Conservation (phyloP, 2,797 vertebrate species). For the Balearica regulorum region DNA sequence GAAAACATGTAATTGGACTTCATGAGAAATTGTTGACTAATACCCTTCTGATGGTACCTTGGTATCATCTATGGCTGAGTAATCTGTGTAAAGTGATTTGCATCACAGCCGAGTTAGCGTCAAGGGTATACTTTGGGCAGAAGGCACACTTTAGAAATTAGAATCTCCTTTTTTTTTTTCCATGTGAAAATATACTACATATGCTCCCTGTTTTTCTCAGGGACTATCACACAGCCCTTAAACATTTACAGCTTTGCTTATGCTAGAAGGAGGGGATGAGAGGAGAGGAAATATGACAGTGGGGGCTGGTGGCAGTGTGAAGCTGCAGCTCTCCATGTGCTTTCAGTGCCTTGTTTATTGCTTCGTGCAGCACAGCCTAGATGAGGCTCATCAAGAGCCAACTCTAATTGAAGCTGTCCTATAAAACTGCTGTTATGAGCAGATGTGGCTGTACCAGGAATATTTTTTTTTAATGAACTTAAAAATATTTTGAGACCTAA, state of each 20-base stretch:
- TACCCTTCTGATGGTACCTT: conserved; percentile 57
- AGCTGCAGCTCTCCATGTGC: conserved; percentile 37
- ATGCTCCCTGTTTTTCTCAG: conserved; percentile 72
- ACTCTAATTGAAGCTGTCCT: conserved; percentile 46
- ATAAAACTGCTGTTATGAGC: conserved; percentile 43
- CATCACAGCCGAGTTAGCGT: conserved; percentile 43
- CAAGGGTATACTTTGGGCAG: conserved; percentile 71
- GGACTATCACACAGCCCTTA: conserved; percentile 60
- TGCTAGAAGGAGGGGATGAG: not conserved
- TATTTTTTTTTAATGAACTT: not conserved
- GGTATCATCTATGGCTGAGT: conserved; percentile 64
- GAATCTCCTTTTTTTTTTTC: conserved; percentile 31
- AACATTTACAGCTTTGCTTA: conserved; percentile 66
- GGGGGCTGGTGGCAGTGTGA: conserved; percentile 8
- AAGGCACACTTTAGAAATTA: conserved; percentile 69
- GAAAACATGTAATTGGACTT: conserved; percentile 72
- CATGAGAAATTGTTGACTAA: conserved; percentile 67
- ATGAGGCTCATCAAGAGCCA: conserved; percentile 44
- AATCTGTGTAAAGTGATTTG: conserved; percentile 72
- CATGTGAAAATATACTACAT: conserved; percentile 68
- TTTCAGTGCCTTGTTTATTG: conserved; percentile 18
- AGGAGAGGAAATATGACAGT: conserved; percentile 30
- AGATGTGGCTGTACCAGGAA: conserved; percentile 39
- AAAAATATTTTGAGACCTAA: conserved; percentile 24
- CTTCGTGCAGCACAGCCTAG: conserved; percentile 20